A percentile compares a stretch with the other conserved stretches of the same genome.
Evolutionary conservation across 2,113 vertebrate genomes (phyloP).

Genomic region (Xenotilapia caudafasciata): DNA sequence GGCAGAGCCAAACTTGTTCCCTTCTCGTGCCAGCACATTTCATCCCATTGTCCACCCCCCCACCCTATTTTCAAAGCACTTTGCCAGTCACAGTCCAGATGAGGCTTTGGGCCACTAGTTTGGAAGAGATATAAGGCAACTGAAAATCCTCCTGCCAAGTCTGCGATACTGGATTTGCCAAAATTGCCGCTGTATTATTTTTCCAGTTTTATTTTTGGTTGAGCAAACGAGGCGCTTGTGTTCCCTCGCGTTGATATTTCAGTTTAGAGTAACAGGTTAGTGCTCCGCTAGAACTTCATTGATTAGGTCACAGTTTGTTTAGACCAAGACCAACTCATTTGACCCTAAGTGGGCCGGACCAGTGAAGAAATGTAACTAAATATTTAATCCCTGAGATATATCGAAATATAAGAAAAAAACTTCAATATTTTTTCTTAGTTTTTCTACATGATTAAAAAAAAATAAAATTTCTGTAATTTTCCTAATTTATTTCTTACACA

Average conservation of each 20-base stretch:
- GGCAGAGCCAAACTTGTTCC: conserved; percentile 34
- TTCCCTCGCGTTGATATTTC: neutral
- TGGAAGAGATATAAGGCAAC: conserved; percentile 43
- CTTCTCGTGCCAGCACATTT: conserved; percentile 50
- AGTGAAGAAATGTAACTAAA: neutral
- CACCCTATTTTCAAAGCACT: neutral
- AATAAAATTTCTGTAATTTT: fast-evolving
- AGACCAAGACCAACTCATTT: neutral
- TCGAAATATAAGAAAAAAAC: neutral
- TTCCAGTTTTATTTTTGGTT: conserved; percentile 10
- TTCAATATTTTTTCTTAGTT: neutral
- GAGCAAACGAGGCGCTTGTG: conserved; percentile 10
- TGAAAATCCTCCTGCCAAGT: conserved; percentile 20
- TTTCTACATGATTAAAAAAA: neutral
- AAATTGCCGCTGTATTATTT: conserved; percentile 40
- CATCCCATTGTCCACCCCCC: conserved; percentile 42
- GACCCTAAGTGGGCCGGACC: neutral
- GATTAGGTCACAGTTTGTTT: neutral
- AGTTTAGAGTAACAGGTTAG: neutral
- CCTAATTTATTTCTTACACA: neutral
- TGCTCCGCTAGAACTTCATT: fast-evolving
- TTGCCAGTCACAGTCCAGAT: conserved; percentile 50
- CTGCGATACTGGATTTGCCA: conserved; percentile 22
- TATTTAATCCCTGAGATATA: neutral
- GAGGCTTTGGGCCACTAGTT: conserved; percentile 50